phyloP scores from a whole-genome alignment of 35 echinoderm and acorn worm species.

The Stichopus chloronotus region DNA sequence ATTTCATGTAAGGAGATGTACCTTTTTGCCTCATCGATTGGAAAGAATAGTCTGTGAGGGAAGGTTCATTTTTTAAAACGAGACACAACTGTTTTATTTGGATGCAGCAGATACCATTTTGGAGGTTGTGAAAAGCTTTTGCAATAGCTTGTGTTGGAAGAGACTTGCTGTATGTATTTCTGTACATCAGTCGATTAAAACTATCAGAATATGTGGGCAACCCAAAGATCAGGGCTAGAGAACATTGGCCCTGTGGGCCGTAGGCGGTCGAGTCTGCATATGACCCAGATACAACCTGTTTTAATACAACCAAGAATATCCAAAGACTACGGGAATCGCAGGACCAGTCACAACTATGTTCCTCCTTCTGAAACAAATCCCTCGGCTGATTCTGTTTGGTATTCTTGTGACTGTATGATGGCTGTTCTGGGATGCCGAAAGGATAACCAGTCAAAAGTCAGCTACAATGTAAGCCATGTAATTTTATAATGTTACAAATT shows the following conservation, averaged over 20 bases:
- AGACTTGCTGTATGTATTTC: too few species aligned
- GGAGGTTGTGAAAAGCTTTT: too few species aligned
- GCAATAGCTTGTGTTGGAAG: too few species aligned
- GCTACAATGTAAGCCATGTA: conserved; percentile 45
- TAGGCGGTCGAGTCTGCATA: conserved; percentile 15
- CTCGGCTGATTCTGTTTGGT: conserved; percentile 31
- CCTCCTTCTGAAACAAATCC: not conserved
- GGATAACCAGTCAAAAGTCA: conserved; percentile 17
- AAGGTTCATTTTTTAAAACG: too few species aligned
- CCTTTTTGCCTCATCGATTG: too few species aligned
- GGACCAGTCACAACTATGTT: conserved; percentile 24
- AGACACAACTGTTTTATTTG: too few species aligned
- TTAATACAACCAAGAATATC: conserved; percentile 19
- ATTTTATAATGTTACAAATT: not conserved
- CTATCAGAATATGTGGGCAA: conserved; percentile 36
- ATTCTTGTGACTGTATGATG: conserved; percentile 46
- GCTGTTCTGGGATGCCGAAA: conserved; percentile 13
- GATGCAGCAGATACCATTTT: too few species aligned
- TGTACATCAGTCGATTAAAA: not conserved
- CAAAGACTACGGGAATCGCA: conserved; percentile 4
- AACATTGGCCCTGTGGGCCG: not conserved
- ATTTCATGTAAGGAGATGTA: too few species aligned
- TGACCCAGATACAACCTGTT: conserved; percentile 47
- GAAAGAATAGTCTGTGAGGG: too few species aligned
- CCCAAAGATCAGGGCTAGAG: conserved; percentile 19